Conservation (phyloP, 2,113 vertebrate species). For the Herpetotheres cachinnans region DNA sequence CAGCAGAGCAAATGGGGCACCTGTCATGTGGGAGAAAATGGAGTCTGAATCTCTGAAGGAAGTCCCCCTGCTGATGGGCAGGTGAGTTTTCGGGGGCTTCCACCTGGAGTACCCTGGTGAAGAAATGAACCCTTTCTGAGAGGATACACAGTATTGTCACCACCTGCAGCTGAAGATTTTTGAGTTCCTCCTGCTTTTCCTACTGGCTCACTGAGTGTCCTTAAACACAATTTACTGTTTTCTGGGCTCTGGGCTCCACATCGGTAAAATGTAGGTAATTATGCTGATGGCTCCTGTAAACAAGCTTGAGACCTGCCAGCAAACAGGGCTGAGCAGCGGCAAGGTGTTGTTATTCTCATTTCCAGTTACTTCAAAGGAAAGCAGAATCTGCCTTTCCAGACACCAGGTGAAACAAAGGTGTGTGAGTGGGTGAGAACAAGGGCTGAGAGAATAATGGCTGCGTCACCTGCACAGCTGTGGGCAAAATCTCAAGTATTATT, state of each 20-base stretch:
- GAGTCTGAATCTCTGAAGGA: background rate
- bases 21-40: background rate
- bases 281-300: background rate
- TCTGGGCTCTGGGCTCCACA: background rate
- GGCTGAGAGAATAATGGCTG: background rate
- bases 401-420: background rate
- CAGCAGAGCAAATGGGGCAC: background rate
- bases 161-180: background rate
- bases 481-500: background rate
- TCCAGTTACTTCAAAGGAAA: slow-evolving; percentile 1
- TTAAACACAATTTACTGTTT: background rate
- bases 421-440: background rate
- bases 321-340: background rate
- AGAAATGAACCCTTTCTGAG: background rate
- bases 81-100: background rate
- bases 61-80: background rate
- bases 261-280: background rate
- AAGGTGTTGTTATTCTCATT: background rate
- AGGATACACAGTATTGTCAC: background rate
- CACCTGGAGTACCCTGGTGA: background rate
- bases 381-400: background rate
- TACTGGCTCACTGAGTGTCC: fast-evolving
- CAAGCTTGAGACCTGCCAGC: background rate
- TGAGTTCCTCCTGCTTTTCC: background rate
- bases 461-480: background rate